phyloP scores from a whole-genome alignment of 2,888 invertebrate genomes.

The Pammene aurita region DNA sequence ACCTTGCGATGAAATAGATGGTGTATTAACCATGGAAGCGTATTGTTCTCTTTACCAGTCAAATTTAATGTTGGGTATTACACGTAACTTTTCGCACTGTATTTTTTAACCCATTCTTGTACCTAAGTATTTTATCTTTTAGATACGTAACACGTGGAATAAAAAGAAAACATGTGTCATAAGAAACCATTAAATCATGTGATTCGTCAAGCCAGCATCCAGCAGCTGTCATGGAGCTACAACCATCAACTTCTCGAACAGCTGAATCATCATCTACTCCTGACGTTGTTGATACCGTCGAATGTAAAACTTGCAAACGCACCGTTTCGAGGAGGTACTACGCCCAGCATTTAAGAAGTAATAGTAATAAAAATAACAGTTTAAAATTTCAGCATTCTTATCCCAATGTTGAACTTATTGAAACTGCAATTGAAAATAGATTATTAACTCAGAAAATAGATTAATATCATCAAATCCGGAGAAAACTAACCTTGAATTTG shows the following conservation, averaged over 20 bases:
- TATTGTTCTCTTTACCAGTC: neutral
- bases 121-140: neutral
- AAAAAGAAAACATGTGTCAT: neutral
- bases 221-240: neutral
- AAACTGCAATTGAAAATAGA: too few species aligned
- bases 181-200: neutral
- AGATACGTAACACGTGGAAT: neutral
- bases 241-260: too few species aligned
- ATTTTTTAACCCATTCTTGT: neutral
- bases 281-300: conserved; percentile 4
- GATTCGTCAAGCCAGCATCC: neutral
- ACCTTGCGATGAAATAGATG: neutral
- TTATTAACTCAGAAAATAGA: neutral
- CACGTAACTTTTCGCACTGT: neutral
- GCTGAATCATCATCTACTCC: neutral
- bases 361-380: too few species aligned
- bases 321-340: too few species aligned
- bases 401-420: neutral
- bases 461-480: neutral
- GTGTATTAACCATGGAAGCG: neutral
- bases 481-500: neutral
- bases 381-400: neutral
- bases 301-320: conserved; percentile 19
- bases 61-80: neutral
- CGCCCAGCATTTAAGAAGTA: conserved; percentile 17